phyloP scores from a whole-genome alignment of 2,113 vertebrate genomes.

The Girardinichthys multiradiatus region DNA sequence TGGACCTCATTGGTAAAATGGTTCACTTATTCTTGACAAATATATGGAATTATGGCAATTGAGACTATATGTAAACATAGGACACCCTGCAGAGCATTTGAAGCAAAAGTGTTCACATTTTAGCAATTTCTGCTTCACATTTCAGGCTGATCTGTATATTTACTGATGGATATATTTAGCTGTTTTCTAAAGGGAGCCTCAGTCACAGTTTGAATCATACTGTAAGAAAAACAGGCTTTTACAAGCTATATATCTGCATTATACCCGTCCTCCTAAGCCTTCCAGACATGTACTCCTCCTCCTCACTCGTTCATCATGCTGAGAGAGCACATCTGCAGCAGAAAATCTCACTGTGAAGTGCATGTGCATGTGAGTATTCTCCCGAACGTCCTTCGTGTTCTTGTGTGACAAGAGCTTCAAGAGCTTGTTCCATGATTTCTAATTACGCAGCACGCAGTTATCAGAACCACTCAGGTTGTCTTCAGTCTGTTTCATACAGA shows the following conservation, averaged over 20 bases:
- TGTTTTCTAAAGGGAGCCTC: neutral
- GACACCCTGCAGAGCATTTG: neutral
- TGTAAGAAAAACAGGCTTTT: neutral
- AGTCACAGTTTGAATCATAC: neutral
- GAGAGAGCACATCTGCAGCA: neutral
- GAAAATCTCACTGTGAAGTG: neutral
- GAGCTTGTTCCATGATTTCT: neutral
- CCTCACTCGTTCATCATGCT: neutral
- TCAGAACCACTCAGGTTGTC: neutral
- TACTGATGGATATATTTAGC: neutral
- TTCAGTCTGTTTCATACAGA: neutral
- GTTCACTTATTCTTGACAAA: neutral
- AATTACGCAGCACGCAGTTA: neutral
- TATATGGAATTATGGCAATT: too few species aligned
- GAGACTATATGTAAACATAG: neutral
- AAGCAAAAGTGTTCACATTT: neutral
- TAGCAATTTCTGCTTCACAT: neutral
- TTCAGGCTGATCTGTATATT: neutral
- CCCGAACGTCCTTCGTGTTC: neutral
- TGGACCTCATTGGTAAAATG: neutral
- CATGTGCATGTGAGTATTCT: neutral
- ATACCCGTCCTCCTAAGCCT: neutral
- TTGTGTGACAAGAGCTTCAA: neutral
- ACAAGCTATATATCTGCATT: neutral
- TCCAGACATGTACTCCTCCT: neutral